Evolutionary conservation across 2,113 vertebrate genomes (phyloP).

Genomic region (Gila orcuttii): DNA sequence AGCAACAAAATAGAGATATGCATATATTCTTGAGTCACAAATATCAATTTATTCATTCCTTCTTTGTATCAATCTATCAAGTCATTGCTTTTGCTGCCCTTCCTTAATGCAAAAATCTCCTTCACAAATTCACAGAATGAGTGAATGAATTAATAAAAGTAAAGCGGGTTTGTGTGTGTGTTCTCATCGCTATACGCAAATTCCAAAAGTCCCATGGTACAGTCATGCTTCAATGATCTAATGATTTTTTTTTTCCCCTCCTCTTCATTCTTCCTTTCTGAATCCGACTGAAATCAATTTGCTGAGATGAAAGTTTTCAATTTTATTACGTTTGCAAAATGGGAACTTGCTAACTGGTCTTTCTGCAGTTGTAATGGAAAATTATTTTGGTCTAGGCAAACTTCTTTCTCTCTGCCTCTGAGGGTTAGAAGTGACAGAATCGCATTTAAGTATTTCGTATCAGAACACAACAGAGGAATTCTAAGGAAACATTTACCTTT

Average conservation of each 20-base stretch:
- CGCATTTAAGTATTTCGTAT: not conserved
- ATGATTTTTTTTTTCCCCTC: constrained; percentile 14
- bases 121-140: constrained; percentile 29
- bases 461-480: not conserved
- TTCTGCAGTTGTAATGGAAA: constrained; percentile 74
- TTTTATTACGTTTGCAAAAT: constrained; percentile 80
- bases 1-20: constrained; percentile 3
- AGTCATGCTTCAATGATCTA: constrained; percentile 28
- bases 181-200: not conserved
- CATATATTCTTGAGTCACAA: not conserved
- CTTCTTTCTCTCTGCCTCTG: constrained; percentile 65
- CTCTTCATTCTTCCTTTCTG: constrained; percentile 57
- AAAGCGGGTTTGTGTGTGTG: not conserved
- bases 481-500: constrained; percentile 26
- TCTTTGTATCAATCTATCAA: not conserved
- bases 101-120: constrained; percentile 11
- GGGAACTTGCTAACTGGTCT: constrained; percentile 75
- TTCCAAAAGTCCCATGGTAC: constrained; percentile 9
- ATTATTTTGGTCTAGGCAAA: constrained; percentile 71
- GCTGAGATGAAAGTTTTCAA: constrained; percentile 79
- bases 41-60: not conserved
- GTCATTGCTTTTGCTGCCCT: not conserved
- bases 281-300: constrained; percentile 77
- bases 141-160: constrained; percentile 14
- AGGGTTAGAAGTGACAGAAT: constrained; percentile 58